A percentile compares a stretch with the other conserved stretches of the same genome.
Conservation (phyloP, 2,797 vertebrate genomes). For the Psittacula echo region DNA sequence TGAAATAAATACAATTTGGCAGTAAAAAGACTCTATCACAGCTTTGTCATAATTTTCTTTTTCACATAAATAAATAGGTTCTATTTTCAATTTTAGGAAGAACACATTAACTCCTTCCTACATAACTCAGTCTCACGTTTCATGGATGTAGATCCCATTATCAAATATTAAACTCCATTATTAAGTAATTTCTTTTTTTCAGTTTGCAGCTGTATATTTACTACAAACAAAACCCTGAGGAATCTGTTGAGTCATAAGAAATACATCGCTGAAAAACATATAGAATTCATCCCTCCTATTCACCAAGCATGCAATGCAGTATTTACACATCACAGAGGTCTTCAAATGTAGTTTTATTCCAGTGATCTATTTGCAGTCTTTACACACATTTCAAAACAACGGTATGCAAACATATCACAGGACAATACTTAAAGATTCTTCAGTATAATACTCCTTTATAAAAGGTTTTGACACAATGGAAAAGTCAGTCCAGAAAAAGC, state of each 20-base stretch:
- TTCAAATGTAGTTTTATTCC: constrained; percentile 75
- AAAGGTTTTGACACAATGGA: constrained; percentile 76
- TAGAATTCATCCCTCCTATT: not conserved
- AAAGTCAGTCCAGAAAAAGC: constrained; percentile 61
- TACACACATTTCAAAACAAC: constrained; percentile 73
- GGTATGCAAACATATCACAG: constrained; percentile 68
- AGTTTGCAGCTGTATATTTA: not conserved
- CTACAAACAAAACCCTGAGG: constrained; percentile 24
- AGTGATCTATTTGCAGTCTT: constrained; percentile 72
- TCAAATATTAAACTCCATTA: not conserved
- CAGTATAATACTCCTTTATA: constrained; percentile 79
- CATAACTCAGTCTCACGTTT: not conserved
- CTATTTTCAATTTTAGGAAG: not conserved
- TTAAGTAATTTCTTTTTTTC: not conserved
- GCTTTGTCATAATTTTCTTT: not conserved
- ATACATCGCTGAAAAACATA: not conserved
- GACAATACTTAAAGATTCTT: constrained; percentile 60
- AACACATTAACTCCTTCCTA: not conserved
- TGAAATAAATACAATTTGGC: not conserved
- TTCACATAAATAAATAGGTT: not conserved
- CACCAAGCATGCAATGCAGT: not conserved
- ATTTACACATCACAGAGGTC: constrained; percentile 5
- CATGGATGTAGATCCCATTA: not conserved
- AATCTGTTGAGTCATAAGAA: not conserved
- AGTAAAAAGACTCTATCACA: not conserved